A percentile compares a stretch with the other conserved stretches of the same genome.
Conservation (phyloP, 1,140 invertebrate species). For the Ephestia elutella region DNA sequence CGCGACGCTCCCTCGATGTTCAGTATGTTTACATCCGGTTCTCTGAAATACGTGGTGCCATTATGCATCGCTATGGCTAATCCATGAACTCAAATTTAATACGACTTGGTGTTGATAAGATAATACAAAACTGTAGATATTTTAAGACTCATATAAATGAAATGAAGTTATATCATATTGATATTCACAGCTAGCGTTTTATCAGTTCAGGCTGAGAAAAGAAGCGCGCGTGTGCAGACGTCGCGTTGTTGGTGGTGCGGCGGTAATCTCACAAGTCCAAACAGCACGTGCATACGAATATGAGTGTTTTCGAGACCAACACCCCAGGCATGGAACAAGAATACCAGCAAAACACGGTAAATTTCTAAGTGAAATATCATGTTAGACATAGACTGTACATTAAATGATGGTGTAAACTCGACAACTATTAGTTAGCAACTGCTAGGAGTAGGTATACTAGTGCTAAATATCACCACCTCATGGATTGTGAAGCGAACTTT, state of each 20-base stretch:
- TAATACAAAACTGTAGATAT: neutral
- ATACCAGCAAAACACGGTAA: neutral
- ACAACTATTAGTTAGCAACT: too few species aligned
- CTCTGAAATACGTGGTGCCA: neutral
- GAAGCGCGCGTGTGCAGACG: conserved; percentile 25
- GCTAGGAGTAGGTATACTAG: neutral
- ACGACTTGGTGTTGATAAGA: neutral
- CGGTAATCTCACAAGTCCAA: neutral
- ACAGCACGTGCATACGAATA: conserved; percentile 21
- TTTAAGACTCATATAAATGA: neutral
- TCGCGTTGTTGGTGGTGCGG: conserved; percentile 18
- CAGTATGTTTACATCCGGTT: neutral
- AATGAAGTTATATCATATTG: conserved; percentile 20
- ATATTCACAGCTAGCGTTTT: conserved; percentile 43
- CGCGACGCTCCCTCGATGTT: too few species aligned
- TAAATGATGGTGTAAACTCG: too few species aligned
- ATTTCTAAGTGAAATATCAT: neutral
- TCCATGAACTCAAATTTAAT: neutral
- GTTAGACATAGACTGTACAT: neutral
- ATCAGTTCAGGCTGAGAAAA: conserved; percentile 38
- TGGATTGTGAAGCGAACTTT: neutral
- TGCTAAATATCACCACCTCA: neutral
- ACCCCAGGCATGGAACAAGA: neutral
- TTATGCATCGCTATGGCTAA: neutral
- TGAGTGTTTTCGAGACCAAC: neutral